Conservation (phyloP, 2,888 invertebrate genomes). For the Schizaphis graminum region DNA sequence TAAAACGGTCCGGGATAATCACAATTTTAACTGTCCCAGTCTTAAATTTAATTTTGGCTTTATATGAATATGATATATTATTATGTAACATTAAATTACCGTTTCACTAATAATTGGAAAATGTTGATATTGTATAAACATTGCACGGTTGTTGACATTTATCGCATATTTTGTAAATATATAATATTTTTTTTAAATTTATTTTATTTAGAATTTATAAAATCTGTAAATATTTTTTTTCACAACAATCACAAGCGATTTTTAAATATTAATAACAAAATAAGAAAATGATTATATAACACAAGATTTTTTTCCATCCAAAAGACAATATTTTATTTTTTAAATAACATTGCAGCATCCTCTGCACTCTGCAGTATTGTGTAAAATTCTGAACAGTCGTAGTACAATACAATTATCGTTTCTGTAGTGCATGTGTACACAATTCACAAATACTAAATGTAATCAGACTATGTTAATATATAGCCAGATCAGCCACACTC, state of each 20-base stretch:
- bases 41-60: not conserved
- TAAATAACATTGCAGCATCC: not conserved
- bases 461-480: not conserved
- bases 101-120: not conserved
- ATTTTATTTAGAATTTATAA: too few species aligned
- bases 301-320: too few species aligned
- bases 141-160: too few species aligned
- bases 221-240: too few species aligned
- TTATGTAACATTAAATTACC: not conserved
- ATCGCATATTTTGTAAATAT: too few species aligned
- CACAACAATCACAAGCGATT: too few species aligned
- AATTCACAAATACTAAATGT: not conserved
- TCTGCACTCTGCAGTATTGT: not conserved
- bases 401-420: not conserved
- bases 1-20: not conserved
- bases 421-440: not conserved
- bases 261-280: too few species aligned
- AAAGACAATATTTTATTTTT: too few species aligned
- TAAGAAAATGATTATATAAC: too few species aligned
- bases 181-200: too few species aligned
- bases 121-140: not conserved
- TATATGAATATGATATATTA: too few species aligned
- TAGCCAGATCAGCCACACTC: not conserved
- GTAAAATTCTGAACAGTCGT: not conserved
- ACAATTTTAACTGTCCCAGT: not conserved